Evolutionary conservation across 2,888 invertebrate genomes (phyloP).

Genomic region (Pogonocherus hispidulus): DNA sequence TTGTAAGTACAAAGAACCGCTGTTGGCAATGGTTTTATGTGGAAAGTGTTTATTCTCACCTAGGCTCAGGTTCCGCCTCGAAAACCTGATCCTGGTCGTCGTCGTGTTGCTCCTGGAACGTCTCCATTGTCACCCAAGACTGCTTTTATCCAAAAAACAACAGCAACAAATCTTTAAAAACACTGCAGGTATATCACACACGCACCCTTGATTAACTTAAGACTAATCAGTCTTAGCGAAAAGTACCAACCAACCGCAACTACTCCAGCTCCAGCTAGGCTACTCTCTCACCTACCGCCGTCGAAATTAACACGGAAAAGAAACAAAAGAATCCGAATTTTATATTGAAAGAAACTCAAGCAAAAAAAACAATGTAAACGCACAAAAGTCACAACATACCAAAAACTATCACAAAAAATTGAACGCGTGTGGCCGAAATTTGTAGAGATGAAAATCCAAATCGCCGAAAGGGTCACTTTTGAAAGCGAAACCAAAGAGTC

Average conservation of each 20-base stretch:
- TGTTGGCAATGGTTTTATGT: not conserved
- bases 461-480: slow-evolving; percentile 68
- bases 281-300: slow-evolving; percentile 10
- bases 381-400: slow-evolving; percentile 57
- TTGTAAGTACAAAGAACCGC: not conserved
- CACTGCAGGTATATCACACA: slow-evolving; percentile 47
- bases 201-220: slow-evolving; percentile 52
- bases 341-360: slow-evolving; percentile 18
- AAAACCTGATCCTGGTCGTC: slow-evolving; percentile 83
- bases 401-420: slow-evolving; percentile 51
- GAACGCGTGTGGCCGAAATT: slow-evolving; percentile 45
- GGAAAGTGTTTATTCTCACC: slow-evolving; percentile 67
- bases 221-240: slow-evolving; percentile 63
- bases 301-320: slow-evolving; percentile 35
- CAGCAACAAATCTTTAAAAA: slow-evolving; percentile 30
- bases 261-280: not conserved
- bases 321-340: slow-evolving; percentile 33
- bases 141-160: slow-evolving; percentile 22
- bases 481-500: slow-evolving; percentile 69
- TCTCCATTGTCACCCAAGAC: slow-evolving; percentile 72
- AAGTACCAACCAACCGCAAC: slow-evolving; percentile 46
- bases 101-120: slow-evolving; percentile 80
- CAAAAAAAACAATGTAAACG: slow-evolving; percentile 38
- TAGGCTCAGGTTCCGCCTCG: slow-evolving; percentile 75
- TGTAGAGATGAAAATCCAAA: slow-evolving; percentile 49